Evolutionary conservation across 2,113 vertebrate genomes (phyloP).

Genomic region (Coregonus clupeaformis): DNA sequence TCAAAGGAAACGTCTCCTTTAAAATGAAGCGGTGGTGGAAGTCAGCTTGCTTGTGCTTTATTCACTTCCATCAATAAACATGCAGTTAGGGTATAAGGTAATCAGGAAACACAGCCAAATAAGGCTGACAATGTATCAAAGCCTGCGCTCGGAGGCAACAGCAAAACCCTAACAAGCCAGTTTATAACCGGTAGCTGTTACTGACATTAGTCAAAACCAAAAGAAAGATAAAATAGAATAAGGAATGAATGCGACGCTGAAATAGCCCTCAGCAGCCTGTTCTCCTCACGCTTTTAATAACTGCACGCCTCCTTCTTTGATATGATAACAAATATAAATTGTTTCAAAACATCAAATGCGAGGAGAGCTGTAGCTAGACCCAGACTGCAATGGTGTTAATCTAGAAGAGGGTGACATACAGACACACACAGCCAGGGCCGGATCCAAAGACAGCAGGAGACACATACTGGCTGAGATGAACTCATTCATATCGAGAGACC

Average conservation of each 20-base stretch:
- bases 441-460: neutral
- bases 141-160: conserved; percentile 93
- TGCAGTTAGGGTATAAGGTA: conserved; percentile 88
- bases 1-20: conserved; percentile 88
- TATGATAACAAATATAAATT: conserved; percentile 99
- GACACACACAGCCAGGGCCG: neutral
- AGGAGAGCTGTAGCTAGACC: conserved; percentile 34
- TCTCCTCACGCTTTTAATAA: conserved; percentile 89
- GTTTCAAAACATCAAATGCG: conserved; percentile 95
- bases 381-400: neutral
- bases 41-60: conserved; percentile 84
- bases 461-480: neutral
- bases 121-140: conserved; percentile 97
- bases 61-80: conserved; percentile 99
- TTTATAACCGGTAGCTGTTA: conserved; percentile 99
- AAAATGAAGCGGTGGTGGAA: conserved; percentile 81
- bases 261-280: conserved; percentile 86
- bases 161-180: conserved; percentile 94
- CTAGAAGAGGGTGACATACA: neutral
- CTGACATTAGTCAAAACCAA: conserved; percentile 95
- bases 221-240: conserved; percentile 98
- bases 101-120: conserved; percentile 98
- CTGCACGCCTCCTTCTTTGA: conserved; percentile 91
- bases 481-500: neutral
- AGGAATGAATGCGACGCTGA: conserved; percentile 90